Percentiles rank a stretch among this genome's conserved stretches.
These are phyloP conservation scores for Ambastaia sidthimunki DNA, from an alignment of 2,797 vertebrate species.

Conservation along the genomic window DNA sequence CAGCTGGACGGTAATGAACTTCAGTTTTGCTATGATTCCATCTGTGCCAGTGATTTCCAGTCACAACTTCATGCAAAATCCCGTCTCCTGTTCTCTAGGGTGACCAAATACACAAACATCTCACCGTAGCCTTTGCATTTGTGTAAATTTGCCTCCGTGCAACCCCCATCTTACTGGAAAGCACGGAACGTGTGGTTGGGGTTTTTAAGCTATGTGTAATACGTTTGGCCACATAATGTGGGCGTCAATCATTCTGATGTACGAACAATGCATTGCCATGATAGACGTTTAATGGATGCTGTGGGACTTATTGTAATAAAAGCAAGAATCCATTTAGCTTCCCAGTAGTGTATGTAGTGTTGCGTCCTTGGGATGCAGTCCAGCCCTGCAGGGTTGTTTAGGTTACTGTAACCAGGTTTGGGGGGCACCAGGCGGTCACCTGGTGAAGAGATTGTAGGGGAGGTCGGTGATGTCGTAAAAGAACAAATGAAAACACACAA, in stretches of 20 bases:
- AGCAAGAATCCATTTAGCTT: conserved; percentile 80
- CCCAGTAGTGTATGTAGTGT: conserved; percentile 76
- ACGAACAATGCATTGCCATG: conserved; percentile 80
- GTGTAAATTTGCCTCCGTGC: conserved; percentile 39
- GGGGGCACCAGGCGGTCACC: background rate
- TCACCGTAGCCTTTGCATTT: conserved; percentile 26
- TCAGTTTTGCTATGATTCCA: conserved; percentile 19
- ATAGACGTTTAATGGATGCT: conserved; percentile 78
- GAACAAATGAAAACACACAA: background rate
- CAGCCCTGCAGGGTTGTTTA: conserved; percentile 60
- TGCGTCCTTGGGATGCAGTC: conserved; percentile 82
- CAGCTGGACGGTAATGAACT: conserved; percentile 24
- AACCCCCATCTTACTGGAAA: conserved; percentile 35
- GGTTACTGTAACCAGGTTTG: background rate
- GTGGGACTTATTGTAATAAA: conserved; percentile 81
- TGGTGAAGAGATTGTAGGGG: conserved; percentile 8
- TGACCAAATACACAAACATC: conserved; percentile 5
- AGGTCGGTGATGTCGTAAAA: background rate
- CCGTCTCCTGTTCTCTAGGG: conserved; percentile 15
- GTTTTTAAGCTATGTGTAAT: conserved; percentile 66
- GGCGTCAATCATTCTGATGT: conserved; percentile 75
- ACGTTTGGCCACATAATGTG: conserved; percentile 77
- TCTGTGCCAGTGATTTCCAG: conserved; percentile 35
- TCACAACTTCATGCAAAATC: conserved; percentile 33
- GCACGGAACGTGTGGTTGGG: conserved; percentile 37